Evolutionary conservation across 2,888 invertebrate genomes (phyloP), one percentile per base, ranked within the genome.

Genomic region (Dicranocentrus wangi): DNA sequence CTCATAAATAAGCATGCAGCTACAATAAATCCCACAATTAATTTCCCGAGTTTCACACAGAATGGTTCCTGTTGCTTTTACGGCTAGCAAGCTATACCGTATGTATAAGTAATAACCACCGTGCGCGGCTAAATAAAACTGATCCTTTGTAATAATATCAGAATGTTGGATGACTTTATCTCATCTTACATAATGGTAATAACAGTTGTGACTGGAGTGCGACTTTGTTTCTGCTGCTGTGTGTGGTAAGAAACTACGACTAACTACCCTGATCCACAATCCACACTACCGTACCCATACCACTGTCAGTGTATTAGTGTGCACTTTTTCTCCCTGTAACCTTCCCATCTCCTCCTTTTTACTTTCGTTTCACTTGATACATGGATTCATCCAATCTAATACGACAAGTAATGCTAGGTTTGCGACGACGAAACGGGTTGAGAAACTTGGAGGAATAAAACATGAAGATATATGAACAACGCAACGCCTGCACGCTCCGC

Each of bases 21-120:
- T 51, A 51, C 51, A 51, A 51, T 51, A 51, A 51, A 51, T 51
- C 51, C 51, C 17, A 51, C 51, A 51, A 51, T 51, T 51, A 51
- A 51, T 51, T 51, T 19, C 51, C 8, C n/a, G 51, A 51, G 51
- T 51, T 51, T 51, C 51, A 51, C 51, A 51, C 51, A 51, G 51
- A 51, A 51, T 51, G 51, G 17, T 3, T 51, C 51, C 51, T 51
- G 51, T 51, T 51, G 51, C 51, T n/a, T 51, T 51, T 51, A 43
- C 43, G 13, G 5, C n/a, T 43, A n/a, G 43, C n/a, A 43, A 43
- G 43, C 43, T n/a, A n/a, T 51, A 47, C n/a, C 15, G 19, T 32
- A 7, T 32, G 32, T 3, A 10, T 32, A 32, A 32, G 10, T 32
- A 32, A 10, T 32, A n/a, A 7, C 32, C 32, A 32, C 10, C 32